These are phyloP conservation scores for Rhadina sibilatrix DNA, from an alignment of 2,113 vertebrate genomes.

Conservation along the genomic window DNA sequence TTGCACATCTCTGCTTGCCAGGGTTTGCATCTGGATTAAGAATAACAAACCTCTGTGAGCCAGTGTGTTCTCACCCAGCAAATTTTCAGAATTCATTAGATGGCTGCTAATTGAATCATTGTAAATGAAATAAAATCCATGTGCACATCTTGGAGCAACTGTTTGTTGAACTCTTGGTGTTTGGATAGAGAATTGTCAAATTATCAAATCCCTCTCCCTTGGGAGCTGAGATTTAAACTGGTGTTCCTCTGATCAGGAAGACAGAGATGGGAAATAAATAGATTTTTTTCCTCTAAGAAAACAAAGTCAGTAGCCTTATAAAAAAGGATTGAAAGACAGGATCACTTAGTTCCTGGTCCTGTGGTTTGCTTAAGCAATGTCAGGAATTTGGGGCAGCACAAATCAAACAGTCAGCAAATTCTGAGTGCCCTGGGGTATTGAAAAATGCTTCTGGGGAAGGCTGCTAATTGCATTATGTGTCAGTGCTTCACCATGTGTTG, in stretches of 20 bases:
- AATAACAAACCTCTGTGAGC: background rate
- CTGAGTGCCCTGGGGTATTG: slow-evolving; percentile 1
- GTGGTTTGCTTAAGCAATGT: slow-evolving; percentile 14
- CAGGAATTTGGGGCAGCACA: slow-evolving; percentile 2
- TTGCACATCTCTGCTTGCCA: background rate
- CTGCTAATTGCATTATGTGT: background rate
- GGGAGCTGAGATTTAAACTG: background rate
- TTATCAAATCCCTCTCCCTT: background rate
- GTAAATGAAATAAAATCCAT: background rate
- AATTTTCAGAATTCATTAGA: background rate
- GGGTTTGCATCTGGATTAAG: background rate
- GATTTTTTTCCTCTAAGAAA: background rate
- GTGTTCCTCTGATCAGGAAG: background rate
- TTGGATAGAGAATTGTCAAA: background rate
- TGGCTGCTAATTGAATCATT: background rate
- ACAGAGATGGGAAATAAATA: background rate
- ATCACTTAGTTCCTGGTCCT: background rate
- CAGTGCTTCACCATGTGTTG: background rate
- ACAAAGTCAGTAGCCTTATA: background rate
- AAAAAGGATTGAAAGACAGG: background rate
- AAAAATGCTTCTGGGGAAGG: slow-evolving; percentile 17
- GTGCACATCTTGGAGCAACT: background rate
- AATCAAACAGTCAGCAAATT: slow-evolving; percentile 43
- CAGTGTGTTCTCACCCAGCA: background rate
- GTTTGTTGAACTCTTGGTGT: background rate